Evolutionary conservation across 1,140 invertebrate genomes (phyloP).

Genomic region (Littorina saxatilis): DNA sequence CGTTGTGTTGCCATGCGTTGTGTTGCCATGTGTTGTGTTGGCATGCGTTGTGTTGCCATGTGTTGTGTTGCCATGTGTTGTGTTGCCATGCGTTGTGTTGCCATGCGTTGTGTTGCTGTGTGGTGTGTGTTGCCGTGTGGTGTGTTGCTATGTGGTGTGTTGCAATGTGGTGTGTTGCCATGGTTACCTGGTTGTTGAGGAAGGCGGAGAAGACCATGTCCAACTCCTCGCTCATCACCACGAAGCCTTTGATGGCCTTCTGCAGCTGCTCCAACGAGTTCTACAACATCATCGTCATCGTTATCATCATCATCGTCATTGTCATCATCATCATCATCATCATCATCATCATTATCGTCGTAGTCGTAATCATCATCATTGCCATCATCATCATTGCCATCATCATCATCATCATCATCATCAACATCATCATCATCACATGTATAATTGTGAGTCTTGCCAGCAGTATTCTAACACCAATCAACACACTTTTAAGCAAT

Average conservation of each 20-base stretch:
- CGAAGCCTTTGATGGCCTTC: constrained; percentile 89
- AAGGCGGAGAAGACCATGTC: constrained; percentile 88
- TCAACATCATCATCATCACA: neutral
- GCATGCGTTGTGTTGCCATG: too few relatives aligned
- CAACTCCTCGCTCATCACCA: constrained; percentile 91
- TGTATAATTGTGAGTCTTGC: neutral
- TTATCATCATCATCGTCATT: neutral
- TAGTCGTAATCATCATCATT: neutral
- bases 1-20: too few relatives aligned
- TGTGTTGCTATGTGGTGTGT: too few relatives aligned
- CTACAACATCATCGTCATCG: constrained; percentile 64
- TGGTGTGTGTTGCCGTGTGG: too few relatives aligned
- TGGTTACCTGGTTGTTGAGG: constrained; percentile 82
- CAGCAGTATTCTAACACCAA: neutral
- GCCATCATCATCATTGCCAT: neutral
- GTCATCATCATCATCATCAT: neutral
- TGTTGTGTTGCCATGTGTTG: too few relatives aligned
- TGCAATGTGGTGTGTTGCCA: too few relatives aligned
- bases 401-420: neutral
- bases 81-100: too few relatives aligned
- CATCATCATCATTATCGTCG: neutral
- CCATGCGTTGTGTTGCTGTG: too few relatives aligned
- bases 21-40: too few relatives aligned
- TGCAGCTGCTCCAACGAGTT: constrained; percentile 84
- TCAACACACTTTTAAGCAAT: neutral